Evolutionary conservation across 1,140 invertebrate species (phyloP), one percentile per base, ranked within the genome.

Genomic region (Pseudomyrmex concolor): DNA sequence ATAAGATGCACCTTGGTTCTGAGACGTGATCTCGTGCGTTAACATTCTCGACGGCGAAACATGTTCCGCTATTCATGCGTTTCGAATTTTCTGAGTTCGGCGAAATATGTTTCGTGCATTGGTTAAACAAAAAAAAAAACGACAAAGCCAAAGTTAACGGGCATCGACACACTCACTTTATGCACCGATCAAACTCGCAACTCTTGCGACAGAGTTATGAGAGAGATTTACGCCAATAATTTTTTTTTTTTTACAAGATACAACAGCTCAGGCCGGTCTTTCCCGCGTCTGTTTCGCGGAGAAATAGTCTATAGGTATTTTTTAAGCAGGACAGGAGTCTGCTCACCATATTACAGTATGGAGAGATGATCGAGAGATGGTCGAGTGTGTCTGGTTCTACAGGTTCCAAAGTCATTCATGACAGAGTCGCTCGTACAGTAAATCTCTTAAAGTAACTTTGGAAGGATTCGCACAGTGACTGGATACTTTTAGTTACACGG

Each of bases 271-370:
- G 34, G 34, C 34, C 34, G 34, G 34, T 34, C 34, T 34, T 34
- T 34, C 34, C 62, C 25, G 45, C 62, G 25, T n/a, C 22, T 15
- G 1, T 17, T 10, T 59, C 57, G 57, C 57, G 57, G 8, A 9
- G 17, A 59, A 19, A 19, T 59, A 59, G 10, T 63, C 72, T 12
- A 85, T 86, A 86, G 43, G 54, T 64, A 77, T 64, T 63, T 63
- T 82, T 80, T 85, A 57, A 76, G 70, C 84, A 34, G 55, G 83
- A 86, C 83, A 62, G 66, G 34, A 85, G 54, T 77, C 57, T 86
- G 57, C 62, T 76, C 70, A 72, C 70, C 63, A 66, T 54, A 67
- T 73, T 54, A 54, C 48, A 48, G 63, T 68, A 85, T 67, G 70
- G 64, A 84, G 74, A 85, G 70, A 86, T 59, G 54, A 70, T 80